Conservation (phyloP, 2,888 invertebrate genomes). For the Tiliacea aurago region DNA sequence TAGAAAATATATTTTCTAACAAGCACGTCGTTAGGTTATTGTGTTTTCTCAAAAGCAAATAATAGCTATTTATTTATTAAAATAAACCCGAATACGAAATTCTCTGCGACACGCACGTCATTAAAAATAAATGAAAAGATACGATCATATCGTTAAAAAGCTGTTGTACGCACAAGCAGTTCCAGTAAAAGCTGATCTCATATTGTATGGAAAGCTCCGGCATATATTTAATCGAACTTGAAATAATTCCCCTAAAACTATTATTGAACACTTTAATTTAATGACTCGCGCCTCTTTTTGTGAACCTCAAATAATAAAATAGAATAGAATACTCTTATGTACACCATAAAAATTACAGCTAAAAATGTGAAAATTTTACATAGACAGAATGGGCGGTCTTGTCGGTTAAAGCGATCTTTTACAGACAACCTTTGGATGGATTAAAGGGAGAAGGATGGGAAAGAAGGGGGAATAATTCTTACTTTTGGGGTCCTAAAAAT, state of each 20-base stretch:
- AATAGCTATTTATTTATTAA: conserved; percentile 29
- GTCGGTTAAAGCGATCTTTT: too few relatives aligned
- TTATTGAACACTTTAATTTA: background rate
- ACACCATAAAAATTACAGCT: too few relatives aligned
- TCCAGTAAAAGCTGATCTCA: background rate
- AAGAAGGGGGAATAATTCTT: too few relatives aligned
- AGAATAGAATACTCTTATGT: too few relatives aligned
- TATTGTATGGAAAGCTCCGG: background rate
- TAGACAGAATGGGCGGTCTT: too few relatives aligned
- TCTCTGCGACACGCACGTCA: conserved; percentile 45
- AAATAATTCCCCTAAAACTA: background rate
- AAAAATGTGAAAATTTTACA: too few relatives aligned
- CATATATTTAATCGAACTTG: too few relatives aligned
- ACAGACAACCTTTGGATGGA: too few relatives aligned
- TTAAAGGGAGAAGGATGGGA: too few relatives aligned
- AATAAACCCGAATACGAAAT: background rate
- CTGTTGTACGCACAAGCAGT: background rate
- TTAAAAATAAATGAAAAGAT: conserved; percentile 50
- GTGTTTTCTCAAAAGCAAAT: conserved; percentile 20
- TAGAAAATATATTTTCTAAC: background rate
- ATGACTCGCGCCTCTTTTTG: background rate
- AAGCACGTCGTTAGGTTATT: background rate
- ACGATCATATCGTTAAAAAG: conserved; percentile 28
- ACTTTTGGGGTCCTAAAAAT: too few relatives aligned
- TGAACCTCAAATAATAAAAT: too few relatives aligned